Conservation (phyloP, 1,140 invertebrate species). For the Lordiphosa collinella region DNA sequence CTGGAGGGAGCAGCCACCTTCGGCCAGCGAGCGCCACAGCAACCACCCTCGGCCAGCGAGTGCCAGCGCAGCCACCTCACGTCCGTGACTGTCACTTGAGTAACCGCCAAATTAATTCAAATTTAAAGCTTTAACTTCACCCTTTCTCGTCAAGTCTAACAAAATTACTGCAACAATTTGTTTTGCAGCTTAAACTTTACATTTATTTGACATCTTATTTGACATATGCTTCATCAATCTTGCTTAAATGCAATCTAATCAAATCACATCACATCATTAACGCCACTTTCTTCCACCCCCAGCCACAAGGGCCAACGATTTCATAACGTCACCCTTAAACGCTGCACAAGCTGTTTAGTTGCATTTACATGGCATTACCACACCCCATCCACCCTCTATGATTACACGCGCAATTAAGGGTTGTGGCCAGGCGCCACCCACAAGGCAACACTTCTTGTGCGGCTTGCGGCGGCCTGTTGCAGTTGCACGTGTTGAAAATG, state of each 20-base stretch:
- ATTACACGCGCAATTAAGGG: constrained; percentile 74
- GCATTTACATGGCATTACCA: constrained; percentile 61
- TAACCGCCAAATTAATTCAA: no score
- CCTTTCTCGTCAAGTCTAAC: no score
- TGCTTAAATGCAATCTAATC: constrained; percentile 46
- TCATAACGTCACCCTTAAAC: constrained; percentile 1
- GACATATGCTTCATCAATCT: constrained; percentile 61
- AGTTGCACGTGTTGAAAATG: constrained; percentile 62
- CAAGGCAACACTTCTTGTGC: constrained; percentile 25
- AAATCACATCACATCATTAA: constrained; percentile 62
- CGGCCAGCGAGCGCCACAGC: no score
- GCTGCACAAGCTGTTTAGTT: constrained; percentile 53
- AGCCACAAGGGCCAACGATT: no score
- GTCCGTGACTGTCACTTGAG: no score
- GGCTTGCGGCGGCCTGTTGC: constrained; percentile 61
- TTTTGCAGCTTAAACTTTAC: constrained; percentile 6
- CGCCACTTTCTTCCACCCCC: constrained; percentile 28
- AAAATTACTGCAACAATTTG: constrained; percentile 6
- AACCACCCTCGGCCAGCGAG: no score
- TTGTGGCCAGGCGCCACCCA: constrained; percentile 46
- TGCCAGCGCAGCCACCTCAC: no score
- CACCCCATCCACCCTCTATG: constrained; percentile 25
- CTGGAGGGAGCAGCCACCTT: no score
- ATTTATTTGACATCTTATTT: constrained; percentile 41
- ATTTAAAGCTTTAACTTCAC: no score